Conservation (phyloP, 2,113 vertebrate genomes). For the Phoenicopterus ruber region DNA sequence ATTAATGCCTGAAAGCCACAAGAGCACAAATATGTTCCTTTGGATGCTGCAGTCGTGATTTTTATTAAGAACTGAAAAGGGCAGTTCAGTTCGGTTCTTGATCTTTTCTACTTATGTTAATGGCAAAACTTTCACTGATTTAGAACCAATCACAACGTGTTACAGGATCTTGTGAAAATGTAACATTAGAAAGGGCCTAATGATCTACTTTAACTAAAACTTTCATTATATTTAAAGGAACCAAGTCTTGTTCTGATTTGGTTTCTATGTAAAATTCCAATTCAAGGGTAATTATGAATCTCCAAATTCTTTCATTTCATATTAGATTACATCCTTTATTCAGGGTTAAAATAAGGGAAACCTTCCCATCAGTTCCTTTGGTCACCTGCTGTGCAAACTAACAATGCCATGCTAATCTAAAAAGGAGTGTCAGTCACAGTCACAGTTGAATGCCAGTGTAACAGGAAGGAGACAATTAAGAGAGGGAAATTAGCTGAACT, state of each 20-base stretch:
- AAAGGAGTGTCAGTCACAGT: neutral
- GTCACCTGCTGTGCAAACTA: constrained; percentile 16
- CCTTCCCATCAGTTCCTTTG: neutral
- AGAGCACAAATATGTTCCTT: neutral
- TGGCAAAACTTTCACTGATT: neutral
- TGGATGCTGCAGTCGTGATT: neutral
- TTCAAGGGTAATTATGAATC: neutral
- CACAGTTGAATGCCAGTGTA: neutral
- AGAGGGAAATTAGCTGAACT: neutral
- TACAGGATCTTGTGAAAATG: neutral
- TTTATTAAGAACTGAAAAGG: neutral
- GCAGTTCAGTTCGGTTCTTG: neutral
- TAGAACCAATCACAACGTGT: neutral
- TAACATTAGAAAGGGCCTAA: neutral
- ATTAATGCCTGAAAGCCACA: neutral
- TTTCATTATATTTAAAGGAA: neutral
- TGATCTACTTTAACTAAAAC: neutral
- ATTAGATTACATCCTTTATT: neutral
- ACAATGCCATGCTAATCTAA: neutral
- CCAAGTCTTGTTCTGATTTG: neutral
- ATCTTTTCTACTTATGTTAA: neutral
- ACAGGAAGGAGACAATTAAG: neutral
- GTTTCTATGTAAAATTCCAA: neutral
- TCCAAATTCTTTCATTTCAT: neutral
- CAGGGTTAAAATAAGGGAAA: neutral